A percentile compares a stretch with the other conserved stretches of the same genome.
phyloP scores from a whole-genome alignment of 2,113 vertebrate species.

The Platichthys flesus region DNA sequence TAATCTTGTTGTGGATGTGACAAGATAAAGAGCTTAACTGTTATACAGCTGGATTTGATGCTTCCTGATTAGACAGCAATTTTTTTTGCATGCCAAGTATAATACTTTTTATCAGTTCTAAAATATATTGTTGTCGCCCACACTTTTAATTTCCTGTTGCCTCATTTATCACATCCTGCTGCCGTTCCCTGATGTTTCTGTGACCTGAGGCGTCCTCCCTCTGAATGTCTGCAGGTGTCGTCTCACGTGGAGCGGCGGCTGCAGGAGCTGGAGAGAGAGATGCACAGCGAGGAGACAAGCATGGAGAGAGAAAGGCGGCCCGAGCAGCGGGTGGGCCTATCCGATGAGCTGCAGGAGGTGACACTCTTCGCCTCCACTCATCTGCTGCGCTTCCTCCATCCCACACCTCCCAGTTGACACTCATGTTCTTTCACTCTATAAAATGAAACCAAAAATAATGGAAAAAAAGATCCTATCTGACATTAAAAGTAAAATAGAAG shows the following conservation, averaged over 20 bases:
- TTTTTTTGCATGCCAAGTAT: background rate
- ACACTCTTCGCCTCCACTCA: slow-evolving; percentile 36
- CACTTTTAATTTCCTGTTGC: slow-evolving; percentile 58
- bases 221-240: slow-evolving; percentile 82
- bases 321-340: slow-evolving; percentile 81
- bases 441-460: background rate
- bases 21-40: slow-evolving; percentile 60
- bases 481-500: background rate
- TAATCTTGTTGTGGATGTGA: slow-evolving; percentile 42
- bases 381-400: slow-evolving; percentile 15
- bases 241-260: slow-evolving; percentile 89
- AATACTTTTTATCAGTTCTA: slow-evolving; percentile 11
- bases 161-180: slow-evolving; percentile 39
- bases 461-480: too few relatives aligned
- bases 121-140: slow-evolving; percentile 31
- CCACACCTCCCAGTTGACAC: slow-evolving; percentile 15
- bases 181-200: slow-evolving; percentile 19
- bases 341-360: slow-evolving; percentile 89
- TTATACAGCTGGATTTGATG: slow-evolving; percentile 13
- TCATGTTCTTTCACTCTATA: slow-evolving; percentile 4
- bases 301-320: slow-evolving; percentile 84
- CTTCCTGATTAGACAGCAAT: slow-evolving; percentile 42
- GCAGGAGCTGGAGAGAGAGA: slow-evolving; percentile 89
- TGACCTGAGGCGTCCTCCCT: slow-evolving; percentile 30
- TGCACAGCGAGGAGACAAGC: slow-evolving; percentile 80